Evolutionary conservation across 2,888 invertebrate genomes (phyloP).

Genomic region (Villa cingulata): DNA sequence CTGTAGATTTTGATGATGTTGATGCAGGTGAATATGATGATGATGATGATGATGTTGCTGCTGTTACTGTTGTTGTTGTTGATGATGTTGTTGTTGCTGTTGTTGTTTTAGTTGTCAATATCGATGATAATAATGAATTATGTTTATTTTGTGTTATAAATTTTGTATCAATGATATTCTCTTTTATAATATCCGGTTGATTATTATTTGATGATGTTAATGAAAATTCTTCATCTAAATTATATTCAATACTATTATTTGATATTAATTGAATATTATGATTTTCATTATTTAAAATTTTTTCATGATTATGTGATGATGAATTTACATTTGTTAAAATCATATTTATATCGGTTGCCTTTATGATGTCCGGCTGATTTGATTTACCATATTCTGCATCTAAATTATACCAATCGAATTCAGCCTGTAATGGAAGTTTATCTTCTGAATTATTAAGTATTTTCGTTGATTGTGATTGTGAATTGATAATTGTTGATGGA

Average conservation of each 20-base stretch:
- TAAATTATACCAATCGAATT: conserved; percentile 36
- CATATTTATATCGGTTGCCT: conserved; percentile 18
- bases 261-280: conserved; percentile 1
- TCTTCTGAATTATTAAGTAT: conserved; percentile 12
- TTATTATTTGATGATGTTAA: too few species aligned
- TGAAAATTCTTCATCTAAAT: conserved; percentile 32
- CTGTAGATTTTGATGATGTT: not conserved
- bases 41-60: not conserved
- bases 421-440: conserved; percentile 30
- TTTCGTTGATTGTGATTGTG: not conserved
- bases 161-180: conserved; percentile 13
- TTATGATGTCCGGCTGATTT: conserved; percentile 19
- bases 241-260: conserved; percentile 26
- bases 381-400: conserved; percentile 32
- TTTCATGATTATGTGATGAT: not conserved
- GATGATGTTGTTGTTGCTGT: not conserved
- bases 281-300: not conserved
- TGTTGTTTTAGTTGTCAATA: not conserved
- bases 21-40: not conserved
- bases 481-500: too few species aligned
- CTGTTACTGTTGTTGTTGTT: not conserved
- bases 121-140: not conserved
- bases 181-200: conserved; percentile 20
- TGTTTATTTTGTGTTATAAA: too few species aligned
- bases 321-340: not conserved